These are phyloP conservation scores for Patiria pectinifera DNA, from an alignment of 53 echinoderm and acorn worm species.

Conservation along the genomic window DNA sequence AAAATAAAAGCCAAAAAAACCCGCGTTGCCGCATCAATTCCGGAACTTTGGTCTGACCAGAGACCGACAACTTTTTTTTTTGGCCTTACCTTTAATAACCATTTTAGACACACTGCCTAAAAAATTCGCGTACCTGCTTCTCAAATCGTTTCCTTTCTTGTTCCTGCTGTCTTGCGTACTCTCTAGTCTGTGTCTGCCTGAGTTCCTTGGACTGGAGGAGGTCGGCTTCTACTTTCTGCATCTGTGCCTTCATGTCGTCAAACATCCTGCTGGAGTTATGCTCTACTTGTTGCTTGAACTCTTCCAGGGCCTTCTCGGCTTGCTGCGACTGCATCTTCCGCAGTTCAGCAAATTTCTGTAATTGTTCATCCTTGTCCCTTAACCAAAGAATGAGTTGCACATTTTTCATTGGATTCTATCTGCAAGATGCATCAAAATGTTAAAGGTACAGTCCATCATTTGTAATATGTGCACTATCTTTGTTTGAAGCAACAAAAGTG, in stretches of 20 bases:
- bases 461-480: too few species aligned
- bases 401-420: too few species aligned
- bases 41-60: too few species aligned
- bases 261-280: conserved; percentile 92
- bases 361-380: conserved; percentile 84
- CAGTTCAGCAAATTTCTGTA: conserved; percentile 71
- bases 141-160: conserved; percentile 74
- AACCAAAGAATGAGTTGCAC: too few species aligned
- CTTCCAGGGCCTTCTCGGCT: conserved; percentile 89
- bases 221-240: conserved; percentile 88
- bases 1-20: too few species aligned
- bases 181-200: conserved; percentile 76
- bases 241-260: conserved; percentile 95
- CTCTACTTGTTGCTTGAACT: conserved; percentile 92
- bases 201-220: conserved; percentile 81
- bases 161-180: conserved; percentile 75
- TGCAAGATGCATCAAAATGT: too few species aligned
- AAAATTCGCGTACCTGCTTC: conserved; percentile 65
- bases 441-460: too few species aligned
- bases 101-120: not conserved
- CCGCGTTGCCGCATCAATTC: too few species aligned
- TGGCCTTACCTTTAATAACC: not conserved
- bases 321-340: conserved; percentile 79
- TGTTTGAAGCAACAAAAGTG: too few species aligned
- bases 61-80: too few species aligned